Base-by-base conservation (phyloP, 2,113 vertebrate species). In the Trichechus manatus region DNA sequence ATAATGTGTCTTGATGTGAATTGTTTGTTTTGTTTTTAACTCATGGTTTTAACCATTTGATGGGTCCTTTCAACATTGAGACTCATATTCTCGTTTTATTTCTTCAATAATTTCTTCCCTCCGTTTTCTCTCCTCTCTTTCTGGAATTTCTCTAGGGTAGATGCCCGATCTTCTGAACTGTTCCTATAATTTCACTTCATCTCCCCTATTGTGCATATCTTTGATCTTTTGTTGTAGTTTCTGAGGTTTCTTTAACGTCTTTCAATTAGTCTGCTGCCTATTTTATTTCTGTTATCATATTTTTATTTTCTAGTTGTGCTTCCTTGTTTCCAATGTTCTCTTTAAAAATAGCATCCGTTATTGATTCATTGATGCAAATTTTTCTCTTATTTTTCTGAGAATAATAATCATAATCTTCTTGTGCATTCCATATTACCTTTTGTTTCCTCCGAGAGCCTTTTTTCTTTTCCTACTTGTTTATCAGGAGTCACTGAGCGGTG, bases 271-370 rank as follows among this genome's bases (percentile, higher is more conserved):
- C 80, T 77, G 61, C 9, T 68, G 50, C 59, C 47, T 39, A 6
- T 80, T 79, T 96, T 81, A 59, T 87, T 89, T 64, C 44, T 96
- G 2, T 72, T n/a, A 11, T 81, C 31, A 68, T n/a, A 63, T 74
- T 87, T 93, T 89, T 53, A 47, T 90, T 83, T 53, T 36, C 44
- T 80, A 63, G 83, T 70, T 91, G 6, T 90, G 94, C 33, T 81
- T 87, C 74, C 36, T 96, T 92, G 27, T 39, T 93, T 75, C 64
- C 47, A 84, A 79, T 78, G 4, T 81, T 31, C 29, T 78, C 80
- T 91, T 95, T 80, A 44, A 81, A 56, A 70, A 79, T 23, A 90
- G 9, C 33, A 68, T 72, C 31, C 8, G 39, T 80, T 83, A 33
- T 72, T 78, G 13, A 93, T 66, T 95, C 63, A 81, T 27, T 7